Evolutionary conservation across 1,140 invertebrate species (phyloP).

Genomic region (Drosophila repletoides): DNA sequence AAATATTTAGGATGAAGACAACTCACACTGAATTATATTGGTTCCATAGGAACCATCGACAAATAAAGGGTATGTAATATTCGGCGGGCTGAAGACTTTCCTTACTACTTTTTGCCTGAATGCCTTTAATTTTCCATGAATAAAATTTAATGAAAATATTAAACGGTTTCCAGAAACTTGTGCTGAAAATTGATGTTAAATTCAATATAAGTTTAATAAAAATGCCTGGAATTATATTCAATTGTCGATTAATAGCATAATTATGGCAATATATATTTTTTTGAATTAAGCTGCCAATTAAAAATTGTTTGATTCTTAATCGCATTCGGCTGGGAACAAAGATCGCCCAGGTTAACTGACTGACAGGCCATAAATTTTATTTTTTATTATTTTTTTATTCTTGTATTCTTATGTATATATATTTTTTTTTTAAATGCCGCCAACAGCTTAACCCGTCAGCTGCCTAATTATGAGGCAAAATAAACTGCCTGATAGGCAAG

Average conservation of each 20-base stretch:
- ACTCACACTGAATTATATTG: no score
- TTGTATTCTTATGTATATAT: neutral
- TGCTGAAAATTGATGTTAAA: no score
- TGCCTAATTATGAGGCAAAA: slow-evolving; percentile 49
- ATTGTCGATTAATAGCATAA: no score
- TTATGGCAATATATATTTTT: slow-evolving; percentile 5
- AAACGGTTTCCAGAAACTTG: no score
- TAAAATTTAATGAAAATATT: no score
- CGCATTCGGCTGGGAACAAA: slow-evolving; percentile 14
- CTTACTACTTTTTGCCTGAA: no score
- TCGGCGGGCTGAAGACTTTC: no score
- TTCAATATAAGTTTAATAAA: no score
- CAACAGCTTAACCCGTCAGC: slow-evolving; percentile 42
- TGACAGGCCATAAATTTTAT: slow-evolving; percentile 54
- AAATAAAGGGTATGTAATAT: no score
- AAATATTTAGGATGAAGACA: no score
- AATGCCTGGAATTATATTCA: slow-evolving; percentile 2
- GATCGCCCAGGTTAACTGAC: slow-evolving; percentile 62
- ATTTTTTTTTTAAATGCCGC: slow-evolving; percentile 12
- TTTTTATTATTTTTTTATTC: neutral
- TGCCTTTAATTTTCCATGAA: no score
- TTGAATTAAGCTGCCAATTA: slow-evolving; percentile 28
- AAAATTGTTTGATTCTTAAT: slow-evolving; percentile 36
- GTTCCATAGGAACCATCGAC: no score
- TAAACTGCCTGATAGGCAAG: slow-evolving; percentile 22